Evolutionary conservation across 2,888 invertebrate species (phyloP), one percentile per base, ranked within the genome.

Genomic region (Fragum fragum): DNA sequence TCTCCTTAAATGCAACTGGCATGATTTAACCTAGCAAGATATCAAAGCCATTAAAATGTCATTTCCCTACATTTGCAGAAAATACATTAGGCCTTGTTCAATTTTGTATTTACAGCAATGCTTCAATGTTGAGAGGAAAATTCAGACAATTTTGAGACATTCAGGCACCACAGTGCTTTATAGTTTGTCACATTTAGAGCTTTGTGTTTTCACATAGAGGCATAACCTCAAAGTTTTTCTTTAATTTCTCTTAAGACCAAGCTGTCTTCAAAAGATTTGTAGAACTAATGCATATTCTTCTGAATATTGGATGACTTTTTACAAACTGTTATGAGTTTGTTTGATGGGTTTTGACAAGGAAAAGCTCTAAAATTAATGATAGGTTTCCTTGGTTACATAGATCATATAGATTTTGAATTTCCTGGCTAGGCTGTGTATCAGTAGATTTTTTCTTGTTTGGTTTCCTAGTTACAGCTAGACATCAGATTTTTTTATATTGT

Each of bases 381-480:
- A 47, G 47, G 47, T 47, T 47, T 47, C 47, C 47, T 47, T 47
- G 47, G 47, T n/a, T 18, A 47, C 47, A 47, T 47, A 47, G 47
- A 47, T 47, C 47, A 47, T 14, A 47, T 14, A 47, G 47, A 47
- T 47, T 47, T 47, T 47, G 47, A 47, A 47, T 47, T 18, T 47
- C 47, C 47, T 47, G 47, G 47, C 16, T 16, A 47, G 39, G 47
- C n/a, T n/a, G 16, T 9, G 5, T 9, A 9, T 47, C 47, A 47
- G 47, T n/a, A 47, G 47, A 47, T 3, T 9, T 14, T 47, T 47
- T n/a, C n/a, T n/a, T n/a, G n/a, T 9, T 47, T 47, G 39, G 39
- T 39, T 39, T 39, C 39, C 14, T 39, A 39, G 39, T 39, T 9
- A 39, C 39, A n/a, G n/a, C n/a, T n/a, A n/a, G n/a, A n/a, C n/a